Conservation (phyloP, 2,888 invertebrate genomes). For the Hybos culiciformis region DNA sequence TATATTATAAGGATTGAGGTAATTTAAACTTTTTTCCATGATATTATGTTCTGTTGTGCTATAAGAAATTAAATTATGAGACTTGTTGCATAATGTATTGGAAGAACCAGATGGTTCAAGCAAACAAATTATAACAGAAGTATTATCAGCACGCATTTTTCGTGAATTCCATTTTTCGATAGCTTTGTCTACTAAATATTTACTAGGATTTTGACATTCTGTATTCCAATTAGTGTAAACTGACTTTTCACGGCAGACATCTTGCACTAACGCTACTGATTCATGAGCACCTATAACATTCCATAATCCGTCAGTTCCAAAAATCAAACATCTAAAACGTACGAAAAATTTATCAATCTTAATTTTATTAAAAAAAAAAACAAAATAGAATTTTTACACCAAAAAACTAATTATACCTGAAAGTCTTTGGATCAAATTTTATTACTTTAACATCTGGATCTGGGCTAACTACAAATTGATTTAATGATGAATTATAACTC, state of each 20-base stretch:
- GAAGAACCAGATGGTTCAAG: constrained; percentile 79
- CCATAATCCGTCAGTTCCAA: constrained; percentile 95
- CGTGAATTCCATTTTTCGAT: constrained; percentile 71
- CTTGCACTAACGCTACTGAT: constrained; percentile 76
- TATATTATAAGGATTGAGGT: no score
- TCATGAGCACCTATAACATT: constrained; percentile 80
- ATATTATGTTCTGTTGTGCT: no score
- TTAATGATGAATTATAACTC: constrained; percentile 86
- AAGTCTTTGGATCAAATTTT: constrained; percentile 61
- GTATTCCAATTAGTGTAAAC: constrained; percentile 30
- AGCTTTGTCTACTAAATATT: constrained; percentile 71
- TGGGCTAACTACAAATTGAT: constrained; percentile 94
- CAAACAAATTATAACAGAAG: constrained; percentile 81
- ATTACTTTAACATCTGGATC: constrained; percentile 89
- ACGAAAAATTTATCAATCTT: neutral
- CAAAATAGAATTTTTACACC: neutral
- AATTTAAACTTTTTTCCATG: no score
- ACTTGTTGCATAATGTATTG: no score
- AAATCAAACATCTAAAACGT: constrained; percentile 62
- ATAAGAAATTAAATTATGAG: no score
- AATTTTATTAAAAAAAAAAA: neutral
- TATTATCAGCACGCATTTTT: constrained; percentile 88
- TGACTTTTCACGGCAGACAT: constrained; percentile 57
- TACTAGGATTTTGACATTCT: constrained; percentile 80
- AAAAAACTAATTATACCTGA: constrained; percentile 37